Conservation (phyloP, 2,113 vertebrate species). For the Phoenicopterus ruber region DNA sequence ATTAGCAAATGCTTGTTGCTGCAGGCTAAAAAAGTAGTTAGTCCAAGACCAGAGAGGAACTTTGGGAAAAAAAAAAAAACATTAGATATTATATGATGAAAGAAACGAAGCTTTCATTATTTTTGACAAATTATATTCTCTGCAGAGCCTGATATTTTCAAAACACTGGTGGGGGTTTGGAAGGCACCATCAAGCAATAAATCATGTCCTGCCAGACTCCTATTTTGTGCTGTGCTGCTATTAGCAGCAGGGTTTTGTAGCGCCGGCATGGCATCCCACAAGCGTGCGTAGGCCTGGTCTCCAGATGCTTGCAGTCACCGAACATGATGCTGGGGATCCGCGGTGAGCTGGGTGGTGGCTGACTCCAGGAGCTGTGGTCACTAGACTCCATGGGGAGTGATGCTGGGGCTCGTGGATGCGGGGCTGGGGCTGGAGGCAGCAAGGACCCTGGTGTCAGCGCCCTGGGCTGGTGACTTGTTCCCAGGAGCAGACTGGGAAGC, state of each 20-base stretch:
- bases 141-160: background rate
- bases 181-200: background rate
- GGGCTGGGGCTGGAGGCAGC: background rate
- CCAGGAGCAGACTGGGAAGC: background rate
- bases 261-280: background rate
- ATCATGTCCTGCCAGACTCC: background rate
- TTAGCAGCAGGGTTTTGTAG: background rate
- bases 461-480: background rate
- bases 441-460: background rate
- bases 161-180: background rate
- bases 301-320: background rate
- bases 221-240: background rate
- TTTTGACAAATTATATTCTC: background rate
- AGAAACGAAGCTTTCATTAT: background rate
- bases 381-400: background rate
- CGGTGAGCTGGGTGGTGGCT: background rate
- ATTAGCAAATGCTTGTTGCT: background rate
- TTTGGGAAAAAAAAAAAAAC: background rate
- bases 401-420: fast-evolving
- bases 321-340: background rate
- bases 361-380: background rate
- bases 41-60: background rate
- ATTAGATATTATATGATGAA: background rate
- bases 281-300: background rate
- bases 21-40: background rate